A percentile compares a stretch with the other conserved stretches of the same genome.
Evolutionary conservation across 2,888 invertebrate genomes (phyloP).

Genomic region (Cetonia aurata): DNA sequence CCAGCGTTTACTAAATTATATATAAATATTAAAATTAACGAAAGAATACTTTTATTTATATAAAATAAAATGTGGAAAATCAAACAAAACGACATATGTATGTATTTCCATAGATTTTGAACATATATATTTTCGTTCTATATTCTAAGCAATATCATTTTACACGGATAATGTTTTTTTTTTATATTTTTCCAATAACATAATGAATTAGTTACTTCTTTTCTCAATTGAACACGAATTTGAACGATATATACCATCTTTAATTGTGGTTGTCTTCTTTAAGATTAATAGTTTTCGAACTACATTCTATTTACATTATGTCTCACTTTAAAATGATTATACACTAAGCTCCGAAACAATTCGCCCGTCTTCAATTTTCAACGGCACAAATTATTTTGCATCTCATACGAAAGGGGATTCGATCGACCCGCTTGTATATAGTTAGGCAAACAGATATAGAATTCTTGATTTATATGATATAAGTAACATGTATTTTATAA

Average conservation of each 20-base stretch:
- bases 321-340: conserved; percentile 41
- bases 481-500: conserved; percentile 23
- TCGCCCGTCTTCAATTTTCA: background rate
- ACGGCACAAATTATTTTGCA: conserved; percentile 23
- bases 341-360: conserved; percentile 17
- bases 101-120: background rate
- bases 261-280: conserved; percentile 16
- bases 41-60: background rate
- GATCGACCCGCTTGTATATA: conserved; percentile 23
- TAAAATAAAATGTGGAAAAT: background rate
- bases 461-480: conserved; percentile 34
- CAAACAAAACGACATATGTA: background rate
- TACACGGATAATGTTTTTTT: conserved; percentile 29
- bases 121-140: conserved; percentile 11
- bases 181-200: conserved; percentile 33
- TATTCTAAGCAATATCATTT: conserved; percentile 27
- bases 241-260: conserved; percentile 39
- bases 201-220: conserved; percentile 8
- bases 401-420: conserved; percentile 18
- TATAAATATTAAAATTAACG: background rate
- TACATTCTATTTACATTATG: conserved; percentile 40
- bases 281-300: conserved; percentile 35
- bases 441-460: conserved; percentile 45
- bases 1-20: conserved; percentile 14
- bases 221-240: conserved; percentile 42